Percentiles rank a stretch among this genome's conserved stretches.
These are phyloP conservation scores for Podargus strigoides DNA, from an alignment of 2,797 vertebrate genomes.

Conservation along the genomic window DNA sequence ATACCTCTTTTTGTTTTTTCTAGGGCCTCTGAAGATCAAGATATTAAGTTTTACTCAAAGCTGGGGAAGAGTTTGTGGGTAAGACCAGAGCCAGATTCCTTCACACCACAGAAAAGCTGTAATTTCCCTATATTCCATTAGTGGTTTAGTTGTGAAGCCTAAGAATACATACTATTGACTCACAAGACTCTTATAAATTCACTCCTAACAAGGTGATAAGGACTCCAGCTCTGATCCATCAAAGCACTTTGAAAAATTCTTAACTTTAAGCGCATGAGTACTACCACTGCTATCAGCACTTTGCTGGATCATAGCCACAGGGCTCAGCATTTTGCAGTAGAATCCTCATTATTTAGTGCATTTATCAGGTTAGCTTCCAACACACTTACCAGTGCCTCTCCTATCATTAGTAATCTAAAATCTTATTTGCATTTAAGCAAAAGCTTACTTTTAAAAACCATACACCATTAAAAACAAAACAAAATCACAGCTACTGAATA, in stretches of 20 bases:
- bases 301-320: not conserved
- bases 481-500: not conserved
- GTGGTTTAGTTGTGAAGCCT: conserved; percentile 33
- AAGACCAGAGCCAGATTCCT: not conserved
- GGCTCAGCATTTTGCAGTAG: not conserved
- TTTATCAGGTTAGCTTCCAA: not conserved
- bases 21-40: not conserved
- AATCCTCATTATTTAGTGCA: not conserved
- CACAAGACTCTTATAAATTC: not conserved
- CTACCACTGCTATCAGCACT: not conserved
- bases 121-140: conserved; percentile 25
- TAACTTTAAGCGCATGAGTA: not conserved
- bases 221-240: not conserved
- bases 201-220: conserved; percentile 14
- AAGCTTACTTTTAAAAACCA: not conserved
- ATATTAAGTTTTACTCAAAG: not conserved
- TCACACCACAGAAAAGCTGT: not conserved
- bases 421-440: conserved; percentile 34
- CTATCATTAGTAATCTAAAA: not conserved
- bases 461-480: not conserved
- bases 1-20: not conserved
- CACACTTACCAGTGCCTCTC: not conserved
- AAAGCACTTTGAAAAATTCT: not conserved
- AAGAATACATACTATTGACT: conserved; percentile 42
- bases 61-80: not conserved